A percentile compares a stretch with the other conserved stretches of the same genome.
Conservation (phyloP, 1,140 invertebrate species). For the Ceratosolen fusciceps region DNA sequence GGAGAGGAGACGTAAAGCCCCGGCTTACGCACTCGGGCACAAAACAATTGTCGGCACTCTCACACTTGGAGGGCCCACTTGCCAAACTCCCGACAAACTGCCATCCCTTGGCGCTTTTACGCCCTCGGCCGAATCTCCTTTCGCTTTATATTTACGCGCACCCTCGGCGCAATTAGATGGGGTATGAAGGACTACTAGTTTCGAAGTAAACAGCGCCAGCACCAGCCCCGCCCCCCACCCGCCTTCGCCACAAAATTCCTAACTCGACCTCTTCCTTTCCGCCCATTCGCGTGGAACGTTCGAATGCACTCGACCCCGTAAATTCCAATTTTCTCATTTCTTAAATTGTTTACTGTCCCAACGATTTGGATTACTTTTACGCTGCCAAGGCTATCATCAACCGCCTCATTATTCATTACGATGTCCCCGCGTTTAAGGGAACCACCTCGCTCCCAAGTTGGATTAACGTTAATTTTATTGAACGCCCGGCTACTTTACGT, state of each 20-base stretch:
- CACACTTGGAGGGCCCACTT: background rate
- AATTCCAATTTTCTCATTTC: too few relatives aligned
- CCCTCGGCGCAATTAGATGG: constrained; percentile 47
- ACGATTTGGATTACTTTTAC: too few relatives aligned
- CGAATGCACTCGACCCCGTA: background rate
- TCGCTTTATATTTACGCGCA: background rate
- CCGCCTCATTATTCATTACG: too few relatives aligned
- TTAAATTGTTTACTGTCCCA: too few relatives aligned
- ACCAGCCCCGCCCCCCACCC: background rate
- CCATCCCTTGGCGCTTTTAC: background rate
- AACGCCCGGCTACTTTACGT: too few relatives aligned
- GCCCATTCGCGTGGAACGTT: background rate
- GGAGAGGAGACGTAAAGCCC: background rate
- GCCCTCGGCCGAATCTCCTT: too few relatives aligned
- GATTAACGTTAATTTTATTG: too few relatives aligned
- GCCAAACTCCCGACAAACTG: background rate
- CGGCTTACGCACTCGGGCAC: background rate
- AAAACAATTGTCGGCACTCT: constrained; percentile 3
- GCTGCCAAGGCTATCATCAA: too few relatives aligned
- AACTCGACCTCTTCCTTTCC: background rate
- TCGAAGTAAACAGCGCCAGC: background rate
- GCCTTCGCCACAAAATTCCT: background rate
- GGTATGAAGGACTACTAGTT: background rate
- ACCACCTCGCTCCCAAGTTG: too few relatives aligned
- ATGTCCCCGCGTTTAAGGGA: too few relatives aligned